These are phyloP conservation scores for Arizona elegans DNA, from an alignment of 2,113 vertebrate genomes.

Conservation along the genomic window DNA sequence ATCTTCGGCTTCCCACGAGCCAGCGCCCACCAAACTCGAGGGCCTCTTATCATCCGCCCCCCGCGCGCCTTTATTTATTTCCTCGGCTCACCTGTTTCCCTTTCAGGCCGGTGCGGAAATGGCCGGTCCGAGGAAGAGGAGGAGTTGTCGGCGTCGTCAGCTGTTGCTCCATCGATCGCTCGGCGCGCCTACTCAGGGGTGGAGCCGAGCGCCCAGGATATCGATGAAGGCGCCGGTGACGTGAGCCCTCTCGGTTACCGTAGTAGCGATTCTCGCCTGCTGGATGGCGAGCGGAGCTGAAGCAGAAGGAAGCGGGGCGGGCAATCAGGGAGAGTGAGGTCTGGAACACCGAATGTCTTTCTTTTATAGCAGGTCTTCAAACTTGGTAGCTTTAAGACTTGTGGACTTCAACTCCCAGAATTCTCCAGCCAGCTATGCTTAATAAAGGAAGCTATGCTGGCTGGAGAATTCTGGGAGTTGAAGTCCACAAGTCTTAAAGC, in stretches of 20 bases:
- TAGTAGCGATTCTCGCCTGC: neutral
- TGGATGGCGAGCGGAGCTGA: neutral
- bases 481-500: too few relatives aligned
- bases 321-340: too few relatives aligned
- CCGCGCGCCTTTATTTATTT: neutral
- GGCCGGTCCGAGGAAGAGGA: neutral
- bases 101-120: constrained; percentile 4
- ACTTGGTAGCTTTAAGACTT: too few relatives aligned
- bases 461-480: too few relatives aligned
- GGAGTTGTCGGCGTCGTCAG: neutral
- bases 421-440: too few relatives aligned
- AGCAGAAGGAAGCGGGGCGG: neutral
- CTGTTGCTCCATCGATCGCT: constrained; percentile 13
- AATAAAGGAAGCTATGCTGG: too few relatives aligned
- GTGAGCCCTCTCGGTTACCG: neutral
- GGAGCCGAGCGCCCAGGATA: neutral
- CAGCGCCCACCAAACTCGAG: too few relatives aligned
- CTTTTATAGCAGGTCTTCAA: neutral
- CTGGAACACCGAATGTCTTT: neutral
- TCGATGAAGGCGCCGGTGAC: neutral
- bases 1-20: neutral
- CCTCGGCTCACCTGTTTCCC: neutral
- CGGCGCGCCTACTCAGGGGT: neutral
- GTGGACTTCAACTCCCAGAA: too few relatives aligned
- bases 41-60: neutral